phyloP scores from a whole-genome alignment of 2,888 invertebrate genomes.

The Mythimna loreyi region DNA sequence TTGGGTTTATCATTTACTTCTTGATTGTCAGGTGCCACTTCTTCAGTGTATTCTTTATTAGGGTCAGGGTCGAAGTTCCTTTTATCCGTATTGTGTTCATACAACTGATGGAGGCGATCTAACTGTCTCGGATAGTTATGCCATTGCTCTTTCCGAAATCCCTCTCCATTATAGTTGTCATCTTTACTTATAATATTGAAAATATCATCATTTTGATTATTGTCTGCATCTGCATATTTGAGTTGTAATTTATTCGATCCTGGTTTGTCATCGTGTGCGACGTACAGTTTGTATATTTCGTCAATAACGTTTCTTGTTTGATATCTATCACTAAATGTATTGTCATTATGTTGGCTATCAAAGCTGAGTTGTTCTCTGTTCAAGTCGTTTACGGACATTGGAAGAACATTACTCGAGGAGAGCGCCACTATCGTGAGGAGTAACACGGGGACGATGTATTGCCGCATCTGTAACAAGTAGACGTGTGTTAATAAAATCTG shows the following conservation, averaged over 20 bases:
- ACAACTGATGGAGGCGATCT: conserved; percentile 80
- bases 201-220: conserved; percentile 70
- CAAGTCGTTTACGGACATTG: conserved; percentile 74
- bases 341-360: conserved; percentile 80
- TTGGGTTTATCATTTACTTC: conserved; percentile 68
- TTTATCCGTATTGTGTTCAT: conserved; percentile 68
- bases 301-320: conserved; percentile 74
- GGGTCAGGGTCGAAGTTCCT: conserved; percentile 73
- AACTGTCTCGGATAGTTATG: conserved; percentile 85
- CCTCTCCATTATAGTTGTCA: conserved; percentile 78
- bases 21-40: conserved; percentile 56
- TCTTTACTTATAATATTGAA: conserved; percentile 71
- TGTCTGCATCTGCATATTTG: conserved; percentile 66
- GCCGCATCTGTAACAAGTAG: conserved; percentile 84
- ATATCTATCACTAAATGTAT: conserved; percentile 80
- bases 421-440: conserved; percentile 81
- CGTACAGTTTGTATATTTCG: conserved; percentile 75
- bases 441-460: conserved; percentile 77
- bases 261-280: conserved; percentile 57
- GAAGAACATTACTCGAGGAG: conserved; percentile 84
- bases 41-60: conserved; percentile 65
- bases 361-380: conserved; percentile 70
- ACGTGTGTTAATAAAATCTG: conserved; percentile 13
- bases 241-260: conserved; percentile 59
- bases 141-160: conserved; percentile 85